phyloP scores from a whole-genome alignment of 2,888 invertebrate genomes.

The Cataglyphis altisquamis region DNA sequence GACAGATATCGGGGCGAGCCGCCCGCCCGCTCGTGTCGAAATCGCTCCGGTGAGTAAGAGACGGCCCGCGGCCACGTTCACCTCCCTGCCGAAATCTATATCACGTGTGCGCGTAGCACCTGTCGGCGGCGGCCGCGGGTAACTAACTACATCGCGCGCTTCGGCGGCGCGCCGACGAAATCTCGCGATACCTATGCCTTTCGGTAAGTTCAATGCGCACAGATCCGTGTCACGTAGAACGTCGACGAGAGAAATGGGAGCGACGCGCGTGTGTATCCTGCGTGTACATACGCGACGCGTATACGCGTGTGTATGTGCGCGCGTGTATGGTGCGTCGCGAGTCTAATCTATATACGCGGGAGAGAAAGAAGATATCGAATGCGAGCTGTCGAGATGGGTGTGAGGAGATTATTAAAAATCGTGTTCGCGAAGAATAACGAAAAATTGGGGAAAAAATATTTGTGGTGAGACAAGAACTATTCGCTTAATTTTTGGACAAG shows the following conservation, averaged over 20 bases:
- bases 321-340: neutral
- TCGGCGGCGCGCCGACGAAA: conserved; percentile 62
- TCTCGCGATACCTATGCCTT: conserved; percentile 68
- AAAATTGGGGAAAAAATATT: neutral
- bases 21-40: conserved; percentile 28
- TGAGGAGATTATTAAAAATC: neutral
- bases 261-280: conserved; percentile 21
- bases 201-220: conserved; percentile 85
- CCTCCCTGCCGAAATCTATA: neutral
- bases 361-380: conserved; percentile 4
- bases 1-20: conserved; percentile 33
- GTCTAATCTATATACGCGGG: conserved; percentile 17
- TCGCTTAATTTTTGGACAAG: neutral
- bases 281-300: neutral
- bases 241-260: conserved; percentile 60
- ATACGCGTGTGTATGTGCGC: neutral
- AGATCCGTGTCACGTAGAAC: conserved; percentile 76
- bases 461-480: neutral
- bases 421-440: neutral
- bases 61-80: neutral
- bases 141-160: conserved; percentile 22
- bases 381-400: neutral
- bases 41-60: conserved; percentile 65
- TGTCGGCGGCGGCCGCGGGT: conserved; percentile 34
- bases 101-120: conserved; percentile 37